These are phyloP conservation scores for Callospermophilus lateralis DNA, from an alignment of 2,113 vertebrate species.

Conservation along the genomic window DNA sequence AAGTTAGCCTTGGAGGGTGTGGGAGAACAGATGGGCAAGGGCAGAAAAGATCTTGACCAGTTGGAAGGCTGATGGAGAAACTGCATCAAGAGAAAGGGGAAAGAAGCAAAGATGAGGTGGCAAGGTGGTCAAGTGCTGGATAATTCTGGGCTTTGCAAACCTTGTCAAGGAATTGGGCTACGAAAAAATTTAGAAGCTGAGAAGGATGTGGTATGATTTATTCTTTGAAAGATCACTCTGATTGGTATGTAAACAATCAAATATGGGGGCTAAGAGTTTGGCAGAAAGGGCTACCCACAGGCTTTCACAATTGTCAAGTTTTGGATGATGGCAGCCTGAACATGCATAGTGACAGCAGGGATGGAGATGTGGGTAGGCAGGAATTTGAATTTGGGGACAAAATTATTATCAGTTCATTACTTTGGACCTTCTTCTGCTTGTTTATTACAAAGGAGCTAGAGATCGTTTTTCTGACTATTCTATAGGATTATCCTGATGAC, in stretches of 20 bases:
- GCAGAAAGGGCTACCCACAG: not conserved
- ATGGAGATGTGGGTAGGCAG: not conserved
- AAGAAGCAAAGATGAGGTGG: fast-evolving
- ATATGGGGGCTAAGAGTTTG: not conserved
- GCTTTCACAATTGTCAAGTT: not conserved
- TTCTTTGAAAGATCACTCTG: not conserved
- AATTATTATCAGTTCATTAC: not conserved
- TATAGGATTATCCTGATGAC: not conserved
- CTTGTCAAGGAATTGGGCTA: not conserved
- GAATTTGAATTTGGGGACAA: not conserved
- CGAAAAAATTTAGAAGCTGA: not conserved
- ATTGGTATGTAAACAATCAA: not conserved
- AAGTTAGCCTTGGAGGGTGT: not conserved
- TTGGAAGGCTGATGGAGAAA: not conserved
- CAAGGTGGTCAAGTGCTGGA: fast-evolving
- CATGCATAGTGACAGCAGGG: not conserved
- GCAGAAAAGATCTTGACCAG: no score
- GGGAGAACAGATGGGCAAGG: not conserved
- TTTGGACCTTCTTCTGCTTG: not conserved
- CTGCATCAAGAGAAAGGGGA: not conserved
- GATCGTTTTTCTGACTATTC: not conserved
- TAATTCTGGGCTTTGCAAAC: not conserved
- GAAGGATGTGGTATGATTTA: not conserved
- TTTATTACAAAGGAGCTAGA: not conserved
- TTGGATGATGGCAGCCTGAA: not conserved